Evolutionary conservation across 2,888 invertebrate genomes (phyloP).

Genomic region (Drosophila leonis): DNA sequence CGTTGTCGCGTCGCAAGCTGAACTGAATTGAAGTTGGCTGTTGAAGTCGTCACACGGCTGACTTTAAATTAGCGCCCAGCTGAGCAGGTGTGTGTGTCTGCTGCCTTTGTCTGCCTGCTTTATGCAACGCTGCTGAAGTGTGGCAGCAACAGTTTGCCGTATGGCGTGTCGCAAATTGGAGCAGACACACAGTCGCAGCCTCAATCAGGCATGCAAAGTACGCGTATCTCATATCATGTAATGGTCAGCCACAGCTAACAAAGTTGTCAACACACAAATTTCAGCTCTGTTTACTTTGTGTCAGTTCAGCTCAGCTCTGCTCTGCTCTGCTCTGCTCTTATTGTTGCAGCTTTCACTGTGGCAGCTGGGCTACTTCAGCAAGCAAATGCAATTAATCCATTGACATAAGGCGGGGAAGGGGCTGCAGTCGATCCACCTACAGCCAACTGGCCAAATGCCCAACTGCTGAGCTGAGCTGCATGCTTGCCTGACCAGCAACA

Average conservation of each 20-base stretch:
- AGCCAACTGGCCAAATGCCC: slow-evolving; percentile 2
- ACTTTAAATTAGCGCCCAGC: slow-evolving; percentile 53
- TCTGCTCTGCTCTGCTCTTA: background rate
- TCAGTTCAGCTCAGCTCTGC: background rate
- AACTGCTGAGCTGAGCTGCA: slow-evolving; percentile 60
- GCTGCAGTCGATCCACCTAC: background rate
- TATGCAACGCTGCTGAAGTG: slow-evolving; percentile 69
- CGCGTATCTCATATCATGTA: slow-evolving; percentile 49
- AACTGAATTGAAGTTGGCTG: slow-evolving; percentile 54
- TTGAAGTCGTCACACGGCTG: slow-evolving; percentile 54
- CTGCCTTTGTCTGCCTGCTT: slow-evolving; percentile 36
- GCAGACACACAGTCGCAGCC: slow-evolving; percentile 28
- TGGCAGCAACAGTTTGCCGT: slow-evolving; percentile 49
- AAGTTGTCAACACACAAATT: slow-evolving; percentile 48
- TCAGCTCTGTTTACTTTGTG: slow-evolving; percentile 47
- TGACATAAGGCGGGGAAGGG: background rate
- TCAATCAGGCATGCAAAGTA: slow-evolving; percentile 64
- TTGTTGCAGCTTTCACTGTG: slow-evolving; percentile 39
- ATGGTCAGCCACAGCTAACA: slow-evolving; percentile 41
- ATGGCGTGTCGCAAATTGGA: slow-evolving; percentile 52
- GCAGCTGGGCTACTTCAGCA: slow-evolving; percentile 5
- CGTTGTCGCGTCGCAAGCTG: slow-evolving; percentile 56
- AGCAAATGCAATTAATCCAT: slow-evolving; percentile 47
- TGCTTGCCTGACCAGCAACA: slow-evolving; percentile 47
- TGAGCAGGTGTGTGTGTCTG: background rate